Percentiles rank a stretch among this genome's conserved stretches.
Evolutionary conservation across 2,113 vertebrate species (phyloP).

Genomic region (Vulpes ferrilata): DNA sequence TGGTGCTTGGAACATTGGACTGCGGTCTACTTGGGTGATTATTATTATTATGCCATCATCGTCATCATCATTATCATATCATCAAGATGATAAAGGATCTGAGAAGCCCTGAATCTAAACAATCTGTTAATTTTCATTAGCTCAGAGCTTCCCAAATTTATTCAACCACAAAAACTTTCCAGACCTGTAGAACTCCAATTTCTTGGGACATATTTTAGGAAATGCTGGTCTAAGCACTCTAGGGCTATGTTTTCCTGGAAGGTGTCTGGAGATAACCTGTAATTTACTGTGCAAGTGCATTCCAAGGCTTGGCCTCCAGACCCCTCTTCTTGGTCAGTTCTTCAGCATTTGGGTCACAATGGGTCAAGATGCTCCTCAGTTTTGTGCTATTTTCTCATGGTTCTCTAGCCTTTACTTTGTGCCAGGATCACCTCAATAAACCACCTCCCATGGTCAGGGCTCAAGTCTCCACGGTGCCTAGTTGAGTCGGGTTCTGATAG

Average conservation of each 20-base stretch:
- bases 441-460: neutral
- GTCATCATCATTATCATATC: neutral
- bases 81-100: neutral
- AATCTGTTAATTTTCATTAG: neutral
- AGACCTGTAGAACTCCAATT: neutral
- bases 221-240: no score
- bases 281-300: accelerated
- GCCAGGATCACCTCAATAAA: neutral
- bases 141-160: neutral
- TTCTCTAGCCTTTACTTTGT: neutral
- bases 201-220: neutral
- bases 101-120: neutral
- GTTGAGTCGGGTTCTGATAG: neutral
- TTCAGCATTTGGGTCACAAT: neutral
- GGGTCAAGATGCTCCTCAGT: accelerated
- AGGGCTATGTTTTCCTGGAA: neutral
- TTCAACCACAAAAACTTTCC: neutral
- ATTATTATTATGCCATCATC: neutral
- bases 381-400: neutral
- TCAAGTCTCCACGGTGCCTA: neutral
- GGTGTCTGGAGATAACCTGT: neutral
- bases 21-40: neutral
- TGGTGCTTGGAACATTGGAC: accelerated
- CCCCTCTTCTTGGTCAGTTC: neutral
- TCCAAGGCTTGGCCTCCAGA: neutral